Conservation (phyloP, 1,140 invertebrate genomes). For the Papilio xuthus region DNA sequence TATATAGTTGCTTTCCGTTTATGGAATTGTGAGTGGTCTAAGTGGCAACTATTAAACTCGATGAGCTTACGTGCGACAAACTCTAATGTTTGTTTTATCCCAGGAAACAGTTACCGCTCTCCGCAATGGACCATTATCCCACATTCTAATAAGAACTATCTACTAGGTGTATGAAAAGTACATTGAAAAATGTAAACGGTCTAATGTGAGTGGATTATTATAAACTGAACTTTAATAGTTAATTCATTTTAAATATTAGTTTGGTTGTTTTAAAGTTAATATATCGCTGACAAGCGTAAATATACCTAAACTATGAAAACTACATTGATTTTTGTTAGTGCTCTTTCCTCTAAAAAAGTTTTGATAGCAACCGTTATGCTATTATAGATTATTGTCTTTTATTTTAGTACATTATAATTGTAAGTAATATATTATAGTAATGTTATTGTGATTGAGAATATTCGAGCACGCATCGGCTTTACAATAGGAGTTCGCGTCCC, state of each 20-base stretch:
- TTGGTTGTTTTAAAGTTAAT: background rate
- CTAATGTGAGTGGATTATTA: background rate
- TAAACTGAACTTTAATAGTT: background rate
- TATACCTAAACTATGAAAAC: no score
- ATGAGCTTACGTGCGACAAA: conserved; percentile 36
- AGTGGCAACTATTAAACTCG: conserved; percentile 33
- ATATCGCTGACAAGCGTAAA: no score
- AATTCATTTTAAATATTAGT: background rate
- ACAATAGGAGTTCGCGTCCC: background rate
- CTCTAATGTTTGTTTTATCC: conserved; percentile 31
- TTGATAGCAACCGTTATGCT: no score
- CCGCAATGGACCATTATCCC: conserved; percentile 35
- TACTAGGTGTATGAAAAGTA: background rate
- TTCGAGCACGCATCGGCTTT: conserved; percentile 8
- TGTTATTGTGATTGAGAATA: background rate
- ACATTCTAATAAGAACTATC: conserved; percentile 23
- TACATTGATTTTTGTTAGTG: no score
- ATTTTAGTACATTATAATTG: no score
- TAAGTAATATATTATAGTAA: no score
- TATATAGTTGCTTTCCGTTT: background rate
- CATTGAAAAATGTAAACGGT: conserved; percentile 5
- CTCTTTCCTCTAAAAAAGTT: no score
- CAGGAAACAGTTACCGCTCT: conserved; percentile 26
- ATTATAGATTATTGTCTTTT: no score
- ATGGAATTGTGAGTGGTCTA: background rate